These are phyloP conservation scores for Kobus ellipsiprymnus DNA, from an alignment of 2,113 vertebrate genomes.

Conservation along the genomic window DNA sequence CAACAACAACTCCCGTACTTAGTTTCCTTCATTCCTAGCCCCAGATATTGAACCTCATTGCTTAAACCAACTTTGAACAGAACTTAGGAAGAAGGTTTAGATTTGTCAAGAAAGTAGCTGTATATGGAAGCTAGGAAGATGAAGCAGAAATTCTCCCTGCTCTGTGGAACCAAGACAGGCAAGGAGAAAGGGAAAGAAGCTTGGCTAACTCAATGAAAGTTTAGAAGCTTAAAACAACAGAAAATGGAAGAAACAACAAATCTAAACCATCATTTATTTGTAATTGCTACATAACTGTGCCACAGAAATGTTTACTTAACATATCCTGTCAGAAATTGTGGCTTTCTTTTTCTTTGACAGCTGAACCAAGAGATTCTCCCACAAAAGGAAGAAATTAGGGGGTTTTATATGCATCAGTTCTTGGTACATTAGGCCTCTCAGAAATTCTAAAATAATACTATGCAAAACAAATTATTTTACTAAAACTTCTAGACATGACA, in stretches of 20 bases:
- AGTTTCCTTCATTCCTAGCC: background rate
- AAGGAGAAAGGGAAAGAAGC: background rate
- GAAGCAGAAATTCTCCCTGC: background rate
- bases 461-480: conserved; percentile 22
- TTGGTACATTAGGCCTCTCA: background rate
- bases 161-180: background rate
- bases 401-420: background rate
- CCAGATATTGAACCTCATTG: background rate
- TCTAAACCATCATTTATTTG: background rate
- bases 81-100: background rate
- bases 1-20: background rate
- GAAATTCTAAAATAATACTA: background rate
- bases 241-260: conserved; percentile 2
- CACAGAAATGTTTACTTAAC: background rate
- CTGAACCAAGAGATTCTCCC: background rate
- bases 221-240: background rate
- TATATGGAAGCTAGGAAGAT: background rate
- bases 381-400: background rate
- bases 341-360: background rate
- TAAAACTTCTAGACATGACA: background rate
- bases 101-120: background rate
- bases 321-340: background rate
- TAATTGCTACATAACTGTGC: background rate
- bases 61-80: background rate
- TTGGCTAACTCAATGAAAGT: background rate